Evolutionary conservation across 1,140 invertebrate species (phyloP), one percentile per base, ranked within the genome.

Genomic region (Apis dorsata): DNA sequence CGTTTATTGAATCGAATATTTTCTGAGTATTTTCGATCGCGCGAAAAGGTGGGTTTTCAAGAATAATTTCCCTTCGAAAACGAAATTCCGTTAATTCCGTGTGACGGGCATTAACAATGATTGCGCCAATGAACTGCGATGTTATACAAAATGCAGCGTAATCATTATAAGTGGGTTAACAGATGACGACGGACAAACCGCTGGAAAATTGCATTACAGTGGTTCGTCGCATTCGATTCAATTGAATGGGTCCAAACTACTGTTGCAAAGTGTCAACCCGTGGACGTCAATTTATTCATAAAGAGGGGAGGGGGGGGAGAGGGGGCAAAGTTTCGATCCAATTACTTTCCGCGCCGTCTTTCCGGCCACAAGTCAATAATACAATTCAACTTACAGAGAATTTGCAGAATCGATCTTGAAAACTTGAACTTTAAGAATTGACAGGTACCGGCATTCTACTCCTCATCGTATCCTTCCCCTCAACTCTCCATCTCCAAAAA

Each of bases 111-210:
- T 65, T 65, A 34, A 28, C 15, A 28, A 34, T 10, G 63, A 34
- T 34, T 24, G 70, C 53, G 28, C 28, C 70, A 17, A 75, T 75
- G 72, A 57, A 81, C 72, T 66, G 79, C 79, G 17, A 66, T 15
- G 7, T 17, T 53, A 21, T n/a, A n/a, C 19, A 68, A 49, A 87
- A 75, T 87, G 85, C 74, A 68, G 60, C 73, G 75, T 85, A 88
- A 88, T 88, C 79, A 83, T 88, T 85, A 88, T 88, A 88, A 88
- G 66, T 87, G 79, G 83, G 83, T 88, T 88, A 88, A 87, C 86
- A 88, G 75, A 85, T 82, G 79, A 75, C 77, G 80, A 71, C 75
- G 81, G 80, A 17, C 79, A 83, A 88, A 85, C 80, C 87, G 79
- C 86, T 85, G 86, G 87, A 85, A 88, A 88, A 88, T 88, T 88